Conservation (phyloP, 2,113 vertebrate genomes). For the Mystacornis crossleyi region DNA sequence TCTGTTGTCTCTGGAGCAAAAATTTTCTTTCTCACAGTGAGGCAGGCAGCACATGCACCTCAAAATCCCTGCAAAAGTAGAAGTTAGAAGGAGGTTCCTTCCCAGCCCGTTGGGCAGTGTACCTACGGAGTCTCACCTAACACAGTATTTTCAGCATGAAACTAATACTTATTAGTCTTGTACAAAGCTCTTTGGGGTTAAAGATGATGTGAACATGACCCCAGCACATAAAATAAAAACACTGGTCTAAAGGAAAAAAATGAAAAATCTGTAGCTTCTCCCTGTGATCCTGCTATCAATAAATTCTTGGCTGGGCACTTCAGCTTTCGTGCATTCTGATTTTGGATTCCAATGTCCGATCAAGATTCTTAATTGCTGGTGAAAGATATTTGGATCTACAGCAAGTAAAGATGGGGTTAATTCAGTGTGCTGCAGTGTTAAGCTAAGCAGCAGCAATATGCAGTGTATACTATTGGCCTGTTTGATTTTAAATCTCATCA, state of each 20-base stretch:
- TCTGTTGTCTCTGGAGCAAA: neutral
- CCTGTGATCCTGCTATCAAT: neutral
- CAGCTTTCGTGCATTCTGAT: neutral
- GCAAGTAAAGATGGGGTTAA: neutral
- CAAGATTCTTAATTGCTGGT: neutral
- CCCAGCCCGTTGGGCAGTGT: neutral
- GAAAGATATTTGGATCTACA: neutral
- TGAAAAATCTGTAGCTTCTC: neutral
- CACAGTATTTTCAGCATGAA: neutral
- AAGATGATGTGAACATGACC: neutral
- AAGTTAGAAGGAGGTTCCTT: neutral
- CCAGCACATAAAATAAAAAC: neutral
- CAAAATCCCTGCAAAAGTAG: neutral
- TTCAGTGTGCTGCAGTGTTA: neutral
- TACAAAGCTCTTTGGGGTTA: neutral
- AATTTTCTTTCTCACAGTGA: neutral
- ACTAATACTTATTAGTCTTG: neutral
- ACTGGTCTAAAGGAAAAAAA: neutral
- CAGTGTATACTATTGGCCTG: neutral
- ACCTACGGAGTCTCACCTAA: neutral
- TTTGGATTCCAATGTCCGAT: fast-evolving
- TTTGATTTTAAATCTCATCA: neutral
- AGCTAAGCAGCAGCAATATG: neutral
- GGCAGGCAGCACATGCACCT: fast-evolving
- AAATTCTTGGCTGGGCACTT: neutral